These are phyloP conservation scores for Danio tinwini DNA, from an alignment of 2,797 vertebrate genomes.

Conservation along the genomic window DNA sequence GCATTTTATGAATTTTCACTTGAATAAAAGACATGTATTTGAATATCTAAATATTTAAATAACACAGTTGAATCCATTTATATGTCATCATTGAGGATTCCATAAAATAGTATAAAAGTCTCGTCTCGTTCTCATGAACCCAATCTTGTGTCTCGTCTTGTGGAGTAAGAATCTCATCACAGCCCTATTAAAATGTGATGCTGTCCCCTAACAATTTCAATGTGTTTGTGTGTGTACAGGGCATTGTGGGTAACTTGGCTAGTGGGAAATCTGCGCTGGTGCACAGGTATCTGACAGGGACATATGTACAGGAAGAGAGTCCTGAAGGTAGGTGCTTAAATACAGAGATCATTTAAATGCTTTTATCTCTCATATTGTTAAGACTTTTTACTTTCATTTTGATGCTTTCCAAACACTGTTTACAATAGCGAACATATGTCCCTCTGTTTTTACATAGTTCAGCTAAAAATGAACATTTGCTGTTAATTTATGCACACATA, in stretches of 20 bases:
- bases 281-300: constrained; percentile 95
- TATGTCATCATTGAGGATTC: too few relatives aligned
- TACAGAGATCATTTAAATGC: neutral
- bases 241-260: constrained; percentile 95
- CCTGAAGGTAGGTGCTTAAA: constrained; percentile 86
- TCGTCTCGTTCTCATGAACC: too few relatives aligned
- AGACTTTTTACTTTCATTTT: neutral
- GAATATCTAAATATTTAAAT: too few relatives aligned
- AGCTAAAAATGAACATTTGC: too few relatives aligned
- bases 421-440: neutral
- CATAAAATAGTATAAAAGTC: too few relatives aligned
- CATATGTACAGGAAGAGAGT: constrained; percentile 95
- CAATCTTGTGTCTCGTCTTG: too few relatives aligned
- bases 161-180: too few relatives aligned
- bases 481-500: too few relatives aligned
- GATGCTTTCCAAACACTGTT: neutral
- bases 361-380: neutral
- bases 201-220: neutral
- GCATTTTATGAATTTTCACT: too few relatives aligned
- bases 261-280: constrained; percentile 97
- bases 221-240: constrained; percentile 73
- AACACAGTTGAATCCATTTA: too few relatives aligned
- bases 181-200: too few relatives aligned
- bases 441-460: neutral
- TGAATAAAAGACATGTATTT: too few relatives aligned